phyloP scores from a whole-genome alignment of 2,797 vertebrate genomes.

The Labeo calbasu region DNA sequence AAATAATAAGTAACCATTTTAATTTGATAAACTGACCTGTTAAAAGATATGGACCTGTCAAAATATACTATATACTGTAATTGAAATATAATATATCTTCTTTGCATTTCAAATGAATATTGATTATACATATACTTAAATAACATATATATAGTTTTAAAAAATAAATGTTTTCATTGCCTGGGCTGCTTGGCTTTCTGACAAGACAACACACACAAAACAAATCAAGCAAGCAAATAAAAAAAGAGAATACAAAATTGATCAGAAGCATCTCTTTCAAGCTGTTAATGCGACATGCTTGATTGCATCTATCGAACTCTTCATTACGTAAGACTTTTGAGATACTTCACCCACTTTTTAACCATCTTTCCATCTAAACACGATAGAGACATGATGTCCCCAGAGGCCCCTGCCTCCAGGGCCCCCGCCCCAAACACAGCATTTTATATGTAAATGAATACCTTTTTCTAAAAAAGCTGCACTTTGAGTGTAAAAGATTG shows the following conservation, averaged over 20 bases:
- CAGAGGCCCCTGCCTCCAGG: conserved; percentile 56
- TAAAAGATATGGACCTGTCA: background rate
- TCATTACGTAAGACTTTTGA: conserved; percentile 24
- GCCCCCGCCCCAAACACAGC: conserved; percentile 53
- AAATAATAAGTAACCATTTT: background rate
- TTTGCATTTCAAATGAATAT: background rate
- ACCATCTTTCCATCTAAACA: background rate
- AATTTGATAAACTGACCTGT: background rate
- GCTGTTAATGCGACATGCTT: background rate
- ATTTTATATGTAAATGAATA: conserved; percentile 71
- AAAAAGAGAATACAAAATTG: background rate
- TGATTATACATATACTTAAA: background rate
- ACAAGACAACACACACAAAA: background rate
- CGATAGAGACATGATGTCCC: conserved; percentile 28
- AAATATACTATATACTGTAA: background rate
- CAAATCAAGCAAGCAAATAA: background rate
- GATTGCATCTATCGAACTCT: conserved; percentile 26
- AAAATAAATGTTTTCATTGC: background rate
- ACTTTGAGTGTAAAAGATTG: conserved; percentile 59
- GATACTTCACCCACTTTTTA: conserved; percentile 15
- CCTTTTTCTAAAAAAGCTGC: conserved; percentile 63
- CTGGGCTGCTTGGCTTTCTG: background rate
- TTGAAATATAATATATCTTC: background rate
- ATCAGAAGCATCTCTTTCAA: background rate
- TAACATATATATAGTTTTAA: background rate